Percentiles rank a stretch among this genome's conserved stretches.
These are phyloP conservation scores for Cathartes aura DNA, from an alignment of 2,113 vertebrate genomes.

Conservation along the genomic window DNA sequence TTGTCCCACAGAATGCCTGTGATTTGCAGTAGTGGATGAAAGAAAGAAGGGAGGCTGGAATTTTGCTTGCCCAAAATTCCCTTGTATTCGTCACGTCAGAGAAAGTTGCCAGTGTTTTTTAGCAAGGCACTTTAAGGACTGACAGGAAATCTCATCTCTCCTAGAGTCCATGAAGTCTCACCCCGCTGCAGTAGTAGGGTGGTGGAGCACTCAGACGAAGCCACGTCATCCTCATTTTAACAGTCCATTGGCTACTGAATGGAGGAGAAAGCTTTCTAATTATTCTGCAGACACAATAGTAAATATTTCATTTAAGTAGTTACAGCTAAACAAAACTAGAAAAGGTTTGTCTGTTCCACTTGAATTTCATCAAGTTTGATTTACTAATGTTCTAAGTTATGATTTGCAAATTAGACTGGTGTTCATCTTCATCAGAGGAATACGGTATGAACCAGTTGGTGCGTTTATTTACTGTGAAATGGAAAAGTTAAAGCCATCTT, in stretches of 20 bases:
- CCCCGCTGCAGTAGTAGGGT: neutral
- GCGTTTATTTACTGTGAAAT: neutral
- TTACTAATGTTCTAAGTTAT: neutral
- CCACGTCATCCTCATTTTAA: neutral
- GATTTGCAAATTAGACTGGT: neutral
- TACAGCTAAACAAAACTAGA: neutral
- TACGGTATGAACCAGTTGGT: accelerated
- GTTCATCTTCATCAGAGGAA: neutral
- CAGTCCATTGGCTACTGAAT: neutral
- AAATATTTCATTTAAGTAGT: neutral
- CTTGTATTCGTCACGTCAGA: neutral
- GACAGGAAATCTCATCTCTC: neutral
- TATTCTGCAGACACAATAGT: neutral
- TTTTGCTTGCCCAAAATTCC: neutral
- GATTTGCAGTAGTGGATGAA: neutral
- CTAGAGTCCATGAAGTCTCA: neutral
- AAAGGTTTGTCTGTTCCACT: neutral
- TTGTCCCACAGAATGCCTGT: neutral
- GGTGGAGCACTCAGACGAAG: neutral
- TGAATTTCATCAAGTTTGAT: neutral
- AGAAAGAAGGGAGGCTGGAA: neutral
- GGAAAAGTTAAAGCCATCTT: neutral
- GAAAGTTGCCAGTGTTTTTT: neutral
- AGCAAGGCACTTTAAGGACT: neutral
- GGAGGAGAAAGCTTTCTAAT: neutral